Evolutionary conservation across 1,140 invertebrate genomes (phyloP).

Genomic region (Capitella teleta): DNA sequence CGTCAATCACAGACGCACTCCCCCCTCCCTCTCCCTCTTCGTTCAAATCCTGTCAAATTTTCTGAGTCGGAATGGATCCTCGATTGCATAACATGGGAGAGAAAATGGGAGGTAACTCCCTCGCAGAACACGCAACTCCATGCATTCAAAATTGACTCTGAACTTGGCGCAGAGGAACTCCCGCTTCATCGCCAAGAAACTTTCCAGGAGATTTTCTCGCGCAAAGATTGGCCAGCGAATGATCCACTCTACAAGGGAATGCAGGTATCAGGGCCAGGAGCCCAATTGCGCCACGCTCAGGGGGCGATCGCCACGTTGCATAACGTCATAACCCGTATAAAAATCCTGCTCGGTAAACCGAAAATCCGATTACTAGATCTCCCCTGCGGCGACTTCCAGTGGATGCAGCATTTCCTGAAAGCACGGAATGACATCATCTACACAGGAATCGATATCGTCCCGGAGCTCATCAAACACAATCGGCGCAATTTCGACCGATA

Average conservation of each 20-base stretch:
- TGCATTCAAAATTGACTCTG: no score
- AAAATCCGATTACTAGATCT: conserved; percentile 7
- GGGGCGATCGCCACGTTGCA: conserved; percentile 1
- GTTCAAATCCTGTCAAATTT: no score
- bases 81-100: no score
- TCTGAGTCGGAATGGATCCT: no score
- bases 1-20: no score
- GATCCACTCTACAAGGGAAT: conserved; percentile 1
- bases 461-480: conserved; percentile 8
- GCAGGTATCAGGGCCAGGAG: conserved; percentile 5
- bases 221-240: conserved; percentile 2
- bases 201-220: neutral
- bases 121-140: no score
- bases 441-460: conserved; percentile 9
- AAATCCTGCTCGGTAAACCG: neutral
- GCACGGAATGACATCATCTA: conserved; percentile 10
- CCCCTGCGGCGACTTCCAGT: conserved; percentile 12
- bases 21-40: no score
- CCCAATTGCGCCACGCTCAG: conserved; percentile 1
- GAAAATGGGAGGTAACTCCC: no score
- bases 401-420: conserved; percentile 10
- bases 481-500: neutral
- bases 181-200: neutral
- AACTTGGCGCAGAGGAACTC: neutral
- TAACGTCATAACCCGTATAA: neutral